Base-by-base conservation (phyloP, 2,888 invertebrate genomes). In the Exocentrus adspersus region DNA sequence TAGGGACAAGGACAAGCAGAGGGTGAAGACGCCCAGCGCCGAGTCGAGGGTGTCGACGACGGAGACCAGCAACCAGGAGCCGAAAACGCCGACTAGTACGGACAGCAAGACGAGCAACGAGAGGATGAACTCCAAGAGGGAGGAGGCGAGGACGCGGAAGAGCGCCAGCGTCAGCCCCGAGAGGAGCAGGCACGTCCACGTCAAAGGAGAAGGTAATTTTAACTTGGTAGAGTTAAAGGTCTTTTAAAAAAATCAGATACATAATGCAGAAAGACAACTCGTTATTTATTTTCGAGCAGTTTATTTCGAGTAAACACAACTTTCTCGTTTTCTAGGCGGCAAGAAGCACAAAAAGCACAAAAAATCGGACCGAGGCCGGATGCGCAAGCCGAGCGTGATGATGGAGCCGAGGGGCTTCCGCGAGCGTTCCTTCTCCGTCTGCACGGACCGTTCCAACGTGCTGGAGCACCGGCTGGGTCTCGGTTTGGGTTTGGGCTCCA, bases 291-390 rank as follows among this genome's bases (percentile, higher is more conserved):
- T 5, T 24, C 24, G 3, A 7, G 24, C 24, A 5, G 24, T 24
- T 24, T 24, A 24, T 5, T 7, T 7, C 7, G 24, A 24, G 7
- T 24, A 24, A 24, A 24, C 30, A 37, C 10, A 14, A 2, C 41
- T 12, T 37, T 12, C 10, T 42, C 21, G 1, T 37, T 19, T 59
- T 17, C 10, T 2, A 52, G 61, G 60, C 6, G 19, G 50, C 0
- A 81, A 80, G 52, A 80, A 81, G 64, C 82, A 81, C 65, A 81
- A 81, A 61, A 82, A 82, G 62, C 82, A 83, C 71, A 78, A 78
- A 57, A 65, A 69, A 51, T 78, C 78, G 57, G 69, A 73, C 2
- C 69, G 71, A 10, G 70, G 65, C 9, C 51, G 68, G 21, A 54
- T 70, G n/a, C 62, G 76, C 4, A 65, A 72, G 10, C 69, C 72